These are phyloP conservation scores for Leptodactylus fallax DNA, from an alignment of 2,797 vertebrate genomes.

Conservation along the genomic window DNA sequence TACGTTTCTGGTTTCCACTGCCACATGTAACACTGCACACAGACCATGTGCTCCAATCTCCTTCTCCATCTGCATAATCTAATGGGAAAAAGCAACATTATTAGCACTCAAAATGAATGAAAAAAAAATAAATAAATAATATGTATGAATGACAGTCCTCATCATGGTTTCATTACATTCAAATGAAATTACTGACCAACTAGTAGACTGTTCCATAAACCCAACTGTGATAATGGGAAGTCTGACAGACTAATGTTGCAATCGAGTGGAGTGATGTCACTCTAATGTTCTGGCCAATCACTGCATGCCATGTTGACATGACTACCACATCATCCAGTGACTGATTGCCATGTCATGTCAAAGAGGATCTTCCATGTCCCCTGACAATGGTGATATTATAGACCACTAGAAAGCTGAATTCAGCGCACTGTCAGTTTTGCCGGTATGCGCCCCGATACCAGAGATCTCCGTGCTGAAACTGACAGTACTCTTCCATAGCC, in stretches of 20 bases:
- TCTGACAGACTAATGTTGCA: no score
- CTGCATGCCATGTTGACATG: not conserved
- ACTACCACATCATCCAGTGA: not conserved
- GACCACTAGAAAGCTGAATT: no score
- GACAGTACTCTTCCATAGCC: no score
- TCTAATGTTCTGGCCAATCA: not conserved
- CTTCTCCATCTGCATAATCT: slow-evolving; percentile 92
- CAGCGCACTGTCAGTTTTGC: no score
- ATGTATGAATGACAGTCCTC: no score
- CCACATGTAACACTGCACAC: slow-evolving; percentile 90
- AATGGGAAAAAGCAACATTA: not conserved
- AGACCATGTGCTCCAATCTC: slow-evolving; percentile 94
- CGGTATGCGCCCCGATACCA: no score
- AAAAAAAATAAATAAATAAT: no score
- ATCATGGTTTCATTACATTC: not conserved
- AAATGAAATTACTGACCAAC: not conserved
- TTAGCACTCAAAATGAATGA: not conserved
- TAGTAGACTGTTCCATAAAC: no score
- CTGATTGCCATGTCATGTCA: not conserved
- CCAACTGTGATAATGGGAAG: no score
- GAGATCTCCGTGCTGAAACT: no score
- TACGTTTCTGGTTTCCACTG: slow-evolving; percentile 92
- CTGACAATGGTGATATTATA: no score
- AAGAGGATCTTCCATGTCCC: not conserved
- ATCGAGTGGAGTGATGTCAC: no score